Evolutionary conservation across 2,888 invertebrate genomes (phyloP).

Genomic region (Mythimna impura): DNA sequence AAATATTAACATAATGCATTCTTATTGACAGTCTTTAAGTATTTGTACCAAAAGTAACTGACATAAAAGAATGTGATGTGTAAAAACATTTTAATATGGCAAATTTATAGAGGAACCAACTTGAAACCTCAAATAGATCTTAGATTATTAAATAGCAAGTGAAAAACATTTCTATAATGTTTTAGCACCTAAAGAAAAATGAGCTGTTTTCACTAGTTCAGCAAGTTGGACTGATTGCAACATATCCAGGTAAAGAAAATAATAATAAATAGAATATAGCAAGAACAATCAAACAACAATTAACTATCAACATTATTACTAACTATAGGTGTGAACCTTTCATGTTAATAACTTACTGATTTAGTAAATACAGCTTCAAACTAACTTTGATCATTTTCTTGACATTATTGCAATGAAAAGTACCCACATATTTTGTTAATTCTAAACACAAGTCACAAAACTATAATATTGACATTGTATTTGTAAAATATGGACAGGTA

Average conservation of each 20-base stretch:
- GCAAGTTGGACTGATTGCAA: background rate
- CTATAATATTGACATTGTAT: no score
- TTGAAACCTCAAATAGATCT: background rate
- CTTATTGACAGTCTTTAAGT: background rate
- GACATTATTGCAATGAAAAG: background rate
- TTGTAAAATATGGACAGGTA: background rate
- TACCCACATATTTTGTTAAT: background rate
- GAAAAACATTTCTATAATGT: constrained; percentile 1
- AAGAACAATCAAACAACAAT: background rate
- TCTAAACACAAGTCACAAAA: background rate
- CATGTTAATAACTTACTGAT: background rate
- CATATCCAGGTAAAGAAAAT: background rate
- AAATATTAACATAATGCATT: background rate
- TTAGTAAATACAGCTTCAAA: background rate
- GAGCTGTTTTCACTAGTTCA: background rate
- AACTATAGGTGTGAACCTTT: background rate
- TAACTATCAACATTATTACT: background rate
- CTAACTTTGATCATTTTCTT: background rate
- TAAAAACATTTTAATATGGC: background rate
- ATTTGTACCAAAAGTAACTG: background rate
- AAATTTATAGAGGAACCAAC: background rate
- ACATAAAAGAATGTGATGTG: background rate
- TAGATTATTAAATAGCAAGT: background rate
- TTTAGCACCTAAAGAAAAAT: background rate
- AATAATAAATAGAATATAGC: background rate